Percentiles rank a stretch among this genome's conserved stretches.
These are phyloP conservation scores for Nautilus pompilius DNA, from an alignment of 1,140 invertebrate species.

Conservation along the genomic window DNA sequence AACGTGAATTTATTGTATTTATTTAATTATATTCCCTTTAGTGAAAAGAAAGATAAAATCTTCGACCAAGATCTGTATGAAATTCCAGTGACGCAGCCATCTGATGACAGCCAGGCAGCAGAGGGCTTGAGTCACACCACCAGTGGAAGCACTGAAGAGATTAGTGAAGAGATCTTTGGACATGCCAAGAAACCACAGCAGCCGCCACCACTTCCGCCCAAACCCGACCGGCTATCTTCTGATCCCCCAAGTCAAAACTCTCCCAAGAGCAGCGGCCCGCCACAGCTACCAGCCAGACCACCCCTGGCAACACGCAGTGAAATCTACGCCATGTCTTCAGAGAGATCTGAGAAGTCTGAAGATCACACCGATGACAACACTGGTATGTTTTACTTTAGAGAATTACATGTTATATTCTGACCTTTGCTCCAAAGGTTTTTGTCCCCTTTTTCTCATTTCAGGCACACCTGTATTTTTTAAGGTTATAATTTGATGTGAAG, in stretches of 20 bases:
- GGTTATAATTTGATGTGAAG: no score
- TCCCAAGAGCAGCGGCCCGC: constrained; percentile 7
- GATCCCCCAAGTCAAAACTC: background rate
- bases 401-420: constrained; percentile 3
- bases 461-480: background rate
- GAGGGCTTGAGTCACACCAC: constrained; percentile 13
- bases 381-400: background rate
- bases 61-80: constrained; percentile 24
- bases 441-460: background rate
- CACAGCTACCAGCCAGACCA: constrained; percentile 22
- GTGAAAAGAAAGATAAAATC: no score
- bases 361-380: constrained; percentile 19
- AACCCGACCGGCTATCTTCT: constrained; percentile 7
- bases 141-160: constrained; percentile 15
- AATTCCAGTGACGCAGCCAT: constrained; percentile 19
- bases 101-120: constrained; percentile 12
- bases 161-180: constrained; percentile 16
- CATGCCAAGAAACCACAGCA: constrained; percentile 9
- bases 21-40: no score
- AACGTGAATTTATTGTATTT: no score
- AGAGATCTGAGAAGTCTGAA: constrained; percentile 16
- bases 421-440: background rate
- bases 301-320: constrained; percentile 15
- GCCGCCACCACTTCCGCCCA: constrained; percentile 19
- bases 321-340: constrained; percentile 10